Base-by-base conservation (phyloP, 2,888 invertebrate genomes). In the Agapostemon virescens region DNA sequence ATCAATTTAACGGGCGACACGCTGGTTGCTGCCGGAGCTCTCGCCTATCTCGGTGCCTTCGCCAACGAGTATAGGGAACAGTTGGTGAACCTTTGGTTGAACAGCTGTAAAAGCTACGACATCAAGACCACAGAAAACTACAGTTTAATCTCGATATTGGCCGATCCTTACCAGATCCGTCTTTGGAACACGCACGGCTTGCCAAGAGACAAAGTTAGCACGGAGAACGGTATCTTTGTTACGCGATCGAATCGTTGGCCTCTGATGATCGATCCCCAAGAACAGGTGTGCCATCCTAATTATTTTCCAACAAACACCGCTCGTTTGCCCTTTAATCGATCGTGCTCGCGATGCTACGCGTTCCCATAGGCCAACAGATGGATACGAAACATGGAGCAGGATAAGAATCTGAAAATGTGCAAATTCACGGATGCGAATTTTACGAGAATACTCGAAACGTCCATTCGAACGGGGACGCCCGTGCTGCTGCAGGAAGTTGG, bases 181-280 rank as follows among this genome's bases (percentile, higher is more conserved):
- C 95, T 95, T 71, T 98, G 98, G 98, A 98, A 97, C 92, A 95
- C 97, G 33, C 96, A 95, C 89, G 98, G 98, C 0, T 93, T 98
- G 70, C 98, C 98, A 0, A 95, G 97, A 82, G 98, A 98, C 92
- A 93, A 94, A 45, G 96, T 98, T 75, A 98, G 98, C 15, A 97
- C 97, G 3, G 98, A 98, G 93, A 98, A 98, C 93, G 98, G 97
- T 13, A 96, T 98, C 82, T 95, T 98, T 87, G 98, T 98, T 66
- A 98, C 96, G 23, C 95, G 95, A 89, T 97, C 96, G 4, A 95
- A 96, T 11, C 94, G 97, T 20, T 97, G 97, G 98, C 98, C 98
- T 0, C 94, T 98, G 26, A 97, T 98, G 95, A 98, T 98, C 81
- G 98, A 98, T 93, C 98, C 98, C 0, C 98, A 98, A 92, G 98